Conservation (phyloP, 2,113 vertebrate genomes). For the Suricata suricatta region DNA sequence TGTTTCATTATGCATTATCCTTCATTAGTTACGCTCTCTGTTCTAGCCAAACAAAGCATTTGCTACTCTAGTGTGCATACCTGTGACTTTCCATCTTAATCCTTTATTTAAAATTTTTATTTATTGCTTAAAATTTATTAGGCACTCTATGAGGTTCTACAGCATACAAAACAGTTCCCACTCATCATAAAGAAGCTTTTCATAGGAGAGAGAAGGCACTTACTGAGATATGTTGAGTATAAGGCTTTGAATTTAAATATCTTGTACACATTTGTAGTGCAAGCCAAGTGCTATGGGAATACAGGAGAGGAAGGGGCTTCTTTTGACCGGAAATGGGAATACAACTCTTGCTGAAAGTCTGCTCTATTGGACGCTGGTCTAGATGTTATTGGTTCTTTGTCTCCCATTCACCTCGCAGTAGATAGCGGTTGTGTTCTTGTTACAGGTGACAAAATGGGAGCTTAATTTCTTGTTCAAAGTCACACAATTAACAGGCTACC, state of each 20-base stretch:
- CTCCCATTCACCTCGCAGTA: background rate
- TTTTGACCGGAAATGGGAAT: background rate
- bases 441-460: background rate
- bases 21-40: background rate
- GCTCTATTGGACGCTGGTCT: background rate
- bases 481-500: background rate
- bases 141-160: background rate
- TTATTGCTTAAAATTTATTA: background rate
- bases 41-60: background rate
- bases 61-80: background rate
- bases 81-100: background rate
- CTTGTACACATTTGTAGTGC: background rate
- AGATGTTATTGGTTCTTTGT: background rate
- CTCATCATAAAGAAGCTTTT: background rate
- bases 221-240: background rate
- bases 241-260: background rate
- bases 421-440: background rate
- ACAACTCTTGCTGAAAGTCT: background rate
- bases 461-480: background rate
- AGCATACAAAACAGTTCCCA: background rate
- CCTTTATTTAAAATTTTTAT: background rate
- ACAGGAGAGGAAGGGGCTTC: background rate
- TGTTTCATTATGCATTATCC: background rate
- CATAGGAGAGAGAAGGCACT: background rate
- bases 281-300: background rate